Evolutionary conservation across 2,888 invertebrate species (phyloP).

Genomic region (Chouioia cunea): DNA sequence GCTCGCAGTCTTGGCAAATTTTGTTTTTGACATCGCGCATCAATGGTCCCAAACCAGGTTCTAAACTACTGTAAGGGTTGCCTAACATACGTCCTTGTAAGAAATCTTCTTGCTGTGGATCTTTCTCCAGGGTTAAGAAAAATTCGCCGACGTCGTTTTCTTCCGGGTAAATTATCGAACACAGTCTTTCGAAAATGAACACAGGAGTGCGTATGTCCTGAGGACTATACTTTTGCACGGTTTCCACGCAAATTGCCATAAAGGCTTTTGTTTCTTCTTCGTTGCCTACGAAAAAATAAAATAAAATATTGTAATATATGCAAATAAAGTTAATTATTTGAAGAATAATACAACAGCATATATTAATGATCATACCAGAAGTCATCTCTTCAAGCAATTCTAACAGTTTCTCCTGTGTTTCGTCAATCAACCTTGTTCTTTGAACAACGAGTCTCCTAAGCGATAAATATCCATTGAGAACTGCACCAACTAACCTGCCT

Average conservation of each 20-base stretch:
- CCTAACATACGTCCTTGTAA: slow-evolving; percentile 83
- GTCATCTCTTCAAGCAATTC: slow-evolving; percentile 97
- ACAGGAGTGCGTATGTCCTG: slow-evolving; percentile 97
- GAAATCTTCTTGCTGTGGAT: slow-evolving; percentile 99
- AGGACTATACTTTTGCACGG: slow-evolving; percentile 89
- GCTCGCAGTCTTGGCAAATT: slow-evolving; percentile 97
- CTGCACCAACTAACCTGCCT: slow-evolving; percentile 87
- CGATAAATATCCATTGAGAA: slow-evolving; percentile 93
- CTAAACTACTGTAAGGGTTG: slow-evolving; percentile 95
- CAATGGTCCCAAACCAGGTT: slow-evolving; percentile 93
- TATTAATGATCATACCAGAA: slow-evolving; percentile 72
- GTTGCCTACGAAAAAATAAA: slow-evolving; percentile 74
- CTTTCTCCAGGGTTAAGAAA: slow-evolving; percentile 95
- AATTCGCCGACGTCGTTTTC: slow-evolving; percentile 98
- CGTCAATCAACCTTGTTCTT: slow-evolving; percentile 93
- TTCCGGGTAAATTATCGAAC: slow-evolving; percentile 97
- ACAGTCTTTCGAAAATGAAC: slow-evolving; percentile 96
- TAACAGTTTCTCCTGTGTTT: slow-evolving; percentile 94
- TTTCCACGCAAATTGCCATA: slow-evolving; percentile 97
- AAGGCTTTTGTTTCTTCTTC: slow-evolving; percentile 96
- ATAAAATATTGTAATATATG: too few relatives aligned
- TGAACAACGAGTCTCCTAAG: slow-evolving; percentile 92
- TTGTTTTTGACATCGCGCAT: slow-evolving; percentile 99
- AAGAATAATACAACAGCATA: slow-evolving; percentile 13
- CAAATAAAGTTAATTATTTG: slow-evolving; percentile 19